Evolutionary conservation across 2,797 vertebrate species (phyloP).

Genomic region (Chelmon rostratus): DNA sequence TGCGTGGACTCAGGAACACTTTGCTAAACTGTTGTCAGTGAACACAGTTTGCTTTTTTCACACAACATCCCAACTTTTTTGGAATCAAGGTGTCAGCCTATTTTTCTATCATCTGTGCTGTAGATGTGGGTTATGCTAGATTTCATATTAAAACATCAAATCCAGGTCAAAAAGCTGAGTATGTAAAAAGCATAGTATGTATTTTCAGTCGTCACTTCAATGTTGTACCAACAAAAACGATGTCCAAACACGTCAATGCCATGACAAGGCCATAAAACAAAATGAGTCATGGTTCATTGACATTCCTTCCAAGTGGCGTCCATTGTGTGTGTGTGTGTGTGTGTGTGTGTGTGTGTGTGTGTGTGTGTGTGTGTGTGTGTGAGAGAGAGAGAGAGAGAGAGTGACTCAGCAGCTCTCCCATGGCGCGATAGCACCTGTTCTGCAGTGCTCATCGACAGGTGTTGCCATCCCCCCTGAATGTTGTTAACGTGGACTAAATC

Average conservation of each 20-base stretch:
- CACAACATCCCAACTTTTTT: no score
- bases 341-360: constrained; percentile 16
- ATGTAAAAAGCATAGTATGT: no score
- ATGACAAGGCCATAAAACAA: constrained; percentile 29
- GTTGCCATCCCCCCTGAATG: constrained; percentile 63
- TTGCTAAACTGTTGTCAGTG: no score
- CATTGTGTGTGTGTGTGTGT: constrained; percentile 8
- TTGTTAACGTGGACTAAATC: constrained; percentile 65
- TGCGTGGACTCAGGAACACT: no score
- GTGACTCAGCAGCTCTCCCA: constrained; percentile 68
- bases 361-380: constrained; percentile 16
- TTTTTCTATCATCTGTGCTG: background rate
- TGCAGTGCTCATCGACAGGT: constrained; percentile 66
- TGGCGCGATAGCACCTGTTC: constrained; percentile 61
- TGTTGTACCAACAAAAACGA: background rate
- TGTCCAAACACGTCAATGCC: background rate
- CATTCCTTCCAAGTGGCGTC: constrained; percentile 12
- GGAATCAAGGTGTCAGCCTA: background rate
- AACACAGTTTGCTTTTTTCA: no score
- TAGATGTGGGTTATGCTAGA: background rate
- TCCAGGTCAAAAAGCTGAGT: constrained; percentile 1
- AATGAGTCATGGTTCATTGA: constrained; percentile 30
- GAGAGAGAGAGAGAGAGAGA: constrained; percentile 18
- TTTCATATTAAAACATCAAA: background rate
- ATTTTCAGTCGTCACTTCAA: constrained; percentile 12